These are phyloP conservation scores for Belonocnema kinseyi DNA, from an alignment of 1,140 invertebrate genomes.

Conservation along the genomic window DNA sequence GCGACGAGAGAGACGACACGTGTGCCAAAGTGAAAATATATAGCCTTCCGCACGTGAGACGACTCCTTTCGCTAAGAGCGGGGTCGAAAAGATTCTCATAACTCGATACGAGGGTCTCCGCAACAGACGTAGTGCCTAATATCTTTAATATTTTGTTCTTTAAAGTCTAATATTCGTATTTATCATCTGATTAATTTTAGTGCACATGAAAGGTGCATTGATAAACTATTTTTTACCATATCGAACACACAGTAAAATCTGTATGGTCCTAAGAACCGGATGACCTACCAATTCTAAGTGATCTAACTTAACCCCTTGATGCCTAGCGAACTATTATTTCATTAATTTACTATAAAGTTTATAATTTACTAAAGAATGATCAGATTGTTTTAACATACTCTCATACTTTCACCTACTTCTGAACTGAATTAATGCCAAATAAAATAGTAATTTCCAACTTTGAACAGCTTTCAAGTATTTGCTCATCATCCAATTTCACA, in stretches of 20 bases:
- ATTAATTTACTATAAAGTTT: too few species aligned
- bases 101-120: conserved; percentile 62
- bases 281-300: too few species aligned
- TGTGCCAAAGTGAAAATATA: conserved; percentile 77
- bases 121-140: conserved; percentile 62
- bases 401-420: not conserved
- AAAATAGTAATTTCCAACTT: not conserved
- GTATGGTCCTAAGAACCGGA: too few species aligned
- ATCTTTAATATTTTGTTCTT: conserved; percentile 66
- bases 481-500: conserved; percentile 5
- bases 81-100: conserved; percentile 67
- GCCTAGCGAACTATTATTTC: too few species aligned
- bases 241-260: too few species aligned
- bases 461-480: not conserved
- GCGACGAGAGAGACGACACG: conserved; percentile 71
- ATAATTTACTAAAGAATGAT: too few species aligned
- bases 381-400: too few species aligned
- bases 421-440: not conserved
- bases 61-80: conserved; percentile 57
- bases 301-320: too few species aligned
- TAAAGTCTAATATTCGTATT: conserved; percentile 46
- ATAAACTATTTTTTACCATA: too few species aligned
- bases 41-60: conserved; percentile 69
- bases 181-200: too few species aligned
- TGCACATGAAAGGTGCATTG: too few species aligned